Evolutionary conservation across 2,113 vertebrate species (phyloP).

Genomic region (Ariopsis seemanni): DNA sequence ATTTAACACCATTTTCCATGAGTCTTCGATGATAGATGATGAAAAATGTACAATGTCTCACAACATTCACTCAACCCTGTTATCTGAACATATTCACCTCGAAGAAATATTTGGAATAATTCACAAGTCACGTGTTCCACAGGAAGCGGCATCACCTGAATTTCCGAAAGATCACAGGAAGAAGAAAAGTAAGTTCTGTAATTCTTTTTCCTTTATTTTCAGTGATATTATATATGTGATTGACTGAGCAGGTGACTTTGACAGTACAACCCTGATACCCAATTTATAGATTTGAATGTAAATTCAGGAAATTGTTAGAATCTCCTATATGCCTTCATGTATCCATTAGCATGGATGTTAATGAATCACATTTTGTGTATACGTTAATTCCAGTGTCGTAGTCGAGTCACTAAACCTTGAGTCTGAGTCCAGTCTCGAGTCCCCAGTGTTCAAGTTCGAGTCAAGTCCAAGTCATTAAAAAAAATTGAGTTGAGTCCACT

Average conservation of each 20-base stretch:
- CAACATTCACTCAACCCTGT: background rate
- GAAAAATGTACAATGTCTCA: background rate
- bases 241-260: background rate
- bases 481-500: too few relatives aligned
- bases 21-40: background rate
- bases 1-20: background rate
- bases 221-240: background rate
- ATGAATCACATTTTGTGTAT: background rate
- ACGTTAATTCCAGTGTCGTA: background rate
- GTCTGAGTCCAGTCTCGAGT: too few relatives aligned
- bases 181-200: background rate
- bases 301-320: background rate
- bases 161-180: background rate
- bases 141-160: background rate
- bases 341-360: background rate
- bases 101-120: background rate
- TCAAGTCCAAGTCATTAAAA: too few relatives aligned
- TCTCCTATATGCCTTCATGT: background rate
- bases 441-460: too few relatives aligned
- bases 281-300: background rate
- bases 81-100: background rate
- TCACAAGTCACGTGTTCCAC: background rate
- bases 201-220: background rate
- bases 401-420: too few relatives aligned
- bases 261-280: background rate